Base-by-base conservation (phyloP, 2,113 vertebrate species). In the Otolemur garnettii region DNA sequence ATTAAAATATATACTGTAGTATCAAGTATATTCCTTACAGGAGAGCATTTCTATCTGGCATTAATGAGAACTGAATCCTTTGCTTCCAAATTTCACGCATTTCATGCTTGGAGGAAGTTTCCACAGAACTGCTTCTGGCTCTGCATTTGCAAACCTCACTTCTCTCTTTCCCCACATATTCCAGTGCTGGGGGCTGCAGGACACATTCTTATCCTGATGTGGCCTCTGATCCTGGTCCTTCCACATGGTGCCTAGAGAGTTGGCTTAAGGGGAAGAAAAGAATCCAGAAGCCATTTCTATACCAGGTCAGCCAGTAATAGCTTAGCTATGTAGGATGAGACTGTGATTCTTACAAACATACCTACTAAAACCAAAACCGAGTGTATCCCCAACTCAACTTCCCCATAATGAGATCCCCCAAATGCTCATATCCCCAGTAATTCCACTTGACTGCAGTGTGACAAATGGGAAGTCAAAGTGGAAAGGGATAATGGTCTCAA, bases 41-140 rank as follows among this genome's bases (percentile, higher is more conserved):
- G 33, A 96, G 42, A 89, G n/a, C 79, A 89, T 90, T 33, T 83
- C 64, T 62, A 7, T 50, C 66, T 95, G 35, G 71, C 72, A 66
- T 7, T 64, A 45, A 66, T 72, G 53, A 83, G 45, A 83, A 57
- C n/a, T 33, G 19, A 83, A 87, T 86, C 30, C 53, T 75, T 62
- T 71, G 30, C 71, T 64, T 87, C 75, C 18, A 84, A 88, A 69
- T 75, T 91, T 85, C 45, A 88, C 42, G 60, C 59, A 60, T 82
- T 66, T 57, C 33, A 57, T 85, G 13, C 45, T 89, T 35, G 11
- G 64, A 87, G 35, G 19, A 45, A 80, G 87, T 87, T 94, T 55
- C 71, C 91, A 71, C 13, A 71, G 50, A 83, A 53, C 15, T 69
- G 17, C 33, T 91, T 86, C 84, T 62, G 60, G 38, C 62, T 83